Evolutionary conservation across 2,888 invertebrate genomes (phyloP).

Genomic region (Callinectes sapidus): DNA sequence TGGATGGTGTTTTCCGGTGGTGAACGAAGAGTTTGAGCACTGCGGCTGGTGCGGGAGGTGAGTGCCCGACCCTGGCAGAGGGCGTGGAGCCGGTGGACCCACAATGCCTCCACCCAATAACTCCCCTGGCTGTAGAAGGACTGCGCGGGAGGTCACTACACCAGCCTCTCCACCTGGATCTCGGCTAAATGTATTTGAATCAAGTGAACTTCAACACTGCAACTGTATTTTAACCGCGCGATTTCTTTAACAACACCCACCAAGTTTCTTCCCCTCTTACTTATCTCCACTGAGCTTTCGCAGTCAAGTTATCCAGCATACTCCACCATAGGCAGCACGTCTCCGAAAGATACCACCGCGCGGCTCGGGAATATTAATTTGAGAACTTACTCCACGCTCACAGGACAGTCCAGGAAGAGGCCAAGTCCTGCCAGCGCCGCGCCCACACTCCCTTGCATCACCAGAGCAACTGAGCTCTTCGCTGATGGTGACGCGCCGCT

Average conservation of each 20-base stretch:
- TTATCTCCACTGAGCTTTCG: background rate
- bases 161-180: background rate
- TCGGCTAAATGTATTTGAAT: background rate
- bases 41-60: background rate
- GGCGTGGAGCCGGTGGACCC: background rate
- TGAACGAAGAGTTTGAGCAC: background rate
- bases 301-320: slow-evolving; percentile 13
- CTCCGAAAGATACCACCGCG: background rate
- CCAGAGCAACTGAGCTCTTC: background rate
- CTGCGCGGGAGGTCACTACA: background rate
- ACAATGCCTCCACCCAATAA: background rate
- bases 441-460: background rate
- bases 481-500: slow-evolving; percentile 13
- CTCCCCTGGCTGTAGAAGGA: background rate
- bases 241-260: slow-evolving; percentile 2
- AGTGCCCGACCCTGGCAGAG: background rate
- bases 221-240: background rate
- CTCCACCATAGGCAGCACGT: slow-evolving; percentile 1
- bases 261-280: background rate
- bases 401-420: background rate
- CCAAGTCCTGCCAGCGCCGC: background rate
- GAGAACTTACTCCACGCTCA: slow-evolving; percentile 23
- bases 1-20: background rate
- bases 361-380: background rate
- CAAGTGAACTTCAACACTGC: background rate